A percentile compares a stretch with the other conserved stretches of the same genome.
phyloP scores from a whole-genome alignment of 1,140 invertebrate genomes.

The Drosophila murphyi region DNA sequence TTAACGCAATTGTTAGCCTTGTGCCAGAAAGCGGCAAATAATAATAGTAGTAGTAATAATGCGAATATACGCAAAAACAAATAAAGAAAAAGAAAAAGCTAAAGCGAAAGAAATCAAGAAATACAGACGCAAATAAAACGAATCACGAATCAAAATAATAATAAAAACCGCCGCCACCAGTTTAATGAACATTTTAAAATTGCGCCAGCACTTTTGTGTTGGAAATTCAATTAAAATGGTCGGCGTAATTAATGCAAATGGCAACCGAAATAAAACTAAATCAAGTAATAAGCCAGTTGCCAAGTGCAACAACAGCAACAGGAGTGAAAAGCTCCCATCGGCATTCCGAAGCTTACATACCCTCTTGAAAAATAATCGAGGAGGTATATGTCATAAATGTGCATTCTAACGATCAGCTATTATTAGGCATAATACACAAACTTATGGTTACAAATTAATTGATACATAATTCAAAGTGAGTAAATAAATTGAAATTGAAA shows the following conservation, averaged over 20 bases:
- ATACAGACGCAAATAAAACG: conserved; percentile 46
- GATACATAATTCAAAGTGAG: too few species aligned
- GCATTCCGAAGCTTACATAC: background rate
- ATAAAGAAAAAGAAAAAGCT: conserved; percentile 43
- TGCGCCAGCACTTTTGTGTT: conserved; percentile 60
- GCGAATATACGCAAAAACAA: conserved; percentile 25
- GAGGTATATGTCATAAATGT: too few species aligned
- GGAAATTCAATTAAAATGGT: conserved; percentile 75
- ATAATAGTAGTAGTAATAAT: conserved; percentile 73
- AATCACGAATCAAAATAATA: conserved; percentile 37
- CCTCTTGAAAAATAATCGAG: background rate
- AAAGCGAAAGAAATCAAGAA: conserved; percentile 33
- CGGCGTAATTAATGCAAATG: conserved; percentile 74
- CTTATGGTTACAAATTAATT: too few species aligned
- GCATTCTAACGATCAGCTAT: too few species aligned
- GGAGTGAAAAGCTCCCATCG: background rate
- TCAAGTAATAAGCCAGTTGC: conserved; percentile 18
- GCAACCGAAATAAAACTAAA: conserved; percentile 63
- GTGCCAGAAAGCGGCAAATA: conserved; percentile 61
- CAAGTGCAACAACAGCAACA: background rate
- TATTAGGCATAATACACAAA: too few species aligned
- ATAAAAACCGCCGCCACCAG: conserved; percentile 50
- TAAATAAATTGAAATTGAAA: too few species aligned
- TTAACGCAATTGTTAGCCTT: conserved; percentile 74
- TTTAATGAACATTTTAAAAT: conserved; percentile 67